These are phyloP conservation scores for Chondrosia reniformis DNA, from an alignment of 37 sponge, comb jelly and placozoan species.

Conservation along the genomic window DNA sequence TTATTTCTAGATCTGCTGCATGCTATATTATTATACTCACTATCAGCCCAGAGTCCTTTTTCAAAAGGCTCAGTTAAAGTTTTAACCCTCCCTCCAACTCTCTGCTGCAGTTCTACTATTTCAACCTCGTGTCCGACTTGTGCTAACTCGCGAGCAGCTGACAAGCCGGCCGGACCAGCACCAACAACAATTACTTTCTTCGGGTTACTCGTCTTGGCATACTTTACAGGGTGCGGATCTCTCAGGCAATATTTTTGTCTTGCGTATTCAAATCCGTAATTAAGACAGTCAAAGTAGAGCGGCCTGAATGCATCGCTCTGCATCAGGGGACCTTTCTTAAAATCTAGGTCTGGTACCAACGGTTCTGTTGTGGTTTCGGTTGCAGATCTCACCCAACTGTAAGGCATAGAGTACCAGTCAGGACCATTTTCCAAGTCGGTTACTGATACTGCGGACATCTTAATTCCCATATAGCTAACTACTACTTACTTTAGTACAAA, in stretches of 20 bases:
- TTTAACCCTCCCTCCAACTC: conserved; percentile 52
- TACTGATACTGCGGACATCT: too few relatives aligned
- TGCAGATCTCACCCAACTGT: too few relatives aligned
- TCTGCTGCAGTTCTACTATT: conserved; percentile 46
- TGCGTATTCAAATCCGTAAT: conserved; percentile 39
- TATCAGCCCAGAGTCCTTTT: conserved; percentile 36
- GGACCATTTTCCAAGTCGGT: too few relatives aligned
- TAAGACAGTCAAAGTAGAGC: conserved; percentile 22
- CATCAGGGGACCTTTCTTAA: conserved; percentile 5
- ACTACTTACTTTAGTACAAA: too few relatives aligned
- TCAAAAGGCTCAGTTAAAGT: conserved; percentile 30
- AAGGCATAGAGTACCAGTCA: too few relatives aligned
- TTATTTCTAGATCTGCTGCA: background rate
- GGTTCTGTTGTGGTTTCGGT: too few relatives aligned
- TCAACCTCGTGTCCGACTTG: conserved; percentile 54
- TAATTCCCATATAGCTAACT: too few relatives aligned
- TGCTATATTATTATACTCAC: conserved; percentile 14
- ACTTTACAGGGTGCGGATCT: background rate
- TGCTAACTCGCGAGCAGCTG: conserved; percentile 47
- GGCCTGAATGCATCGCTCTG: conserved; percentile 43
- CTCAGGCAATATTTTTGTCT: conserved; percentile 10
- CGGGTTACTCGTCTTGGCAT: conserved; percentile 22
- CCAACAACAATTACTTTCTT: conserved; percentile 41
- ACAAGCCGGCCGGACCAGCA: conserved; percentile 53
- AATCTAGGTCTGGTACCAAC: too few relatives aligned